These are phyloP conservation scores for Drosophila pseudoobscura DNA, from an alignment of 1,140 invertebrate species.

Conservation along the genomic window DNA sequence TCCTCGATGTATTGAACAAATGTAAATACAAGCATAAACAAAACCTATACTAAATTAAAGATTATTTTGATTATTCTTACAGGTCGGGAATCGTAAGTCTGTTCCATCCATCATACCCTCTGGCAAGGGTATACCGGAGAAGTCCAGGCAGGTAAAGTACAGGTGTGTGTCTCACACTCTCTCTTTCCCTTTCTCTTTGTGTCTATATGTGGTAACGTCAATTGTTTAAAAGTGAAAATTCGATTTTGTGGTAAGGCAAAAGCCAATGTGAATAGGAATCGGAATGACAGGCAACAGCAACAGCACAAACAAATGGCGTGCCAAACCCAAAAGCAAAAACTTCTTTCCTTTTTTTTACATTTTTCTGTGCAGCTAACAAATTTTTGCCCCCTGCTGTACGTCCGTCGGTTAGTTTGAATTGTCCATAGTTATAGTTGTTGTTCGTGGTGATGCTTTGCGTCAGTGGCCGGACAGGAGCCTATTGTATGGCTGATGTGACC, in stretches of 20 bases:
- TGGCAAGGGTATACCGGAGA: too few relatives aligned
- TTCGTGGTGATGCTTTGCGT: conserved; percentile 67
- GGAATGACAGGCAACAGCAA: neutral
- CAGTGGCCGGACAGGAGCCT: conserved; percentile 55
- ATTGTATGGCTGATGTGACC: conserved; percentile 1
- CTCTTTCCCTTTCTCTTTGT: too few relatives aligned
- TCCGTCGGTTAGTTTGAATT: conserved; percentile 61
- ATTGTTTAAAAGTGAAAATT: conserved; percentile 83
- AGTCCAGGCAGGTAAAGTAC: neutral
- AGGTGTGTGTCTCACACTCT: conserved; percentile 32
- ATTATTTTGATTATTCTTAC: too few relatives aligned
- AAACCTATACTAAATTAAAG: too few relatives aligned
- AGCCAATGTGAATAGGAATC: conserved; percentile 19
- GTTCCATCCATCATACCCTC: too few relatives aligned
- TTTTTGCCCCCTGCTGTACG: conserved; percentile 44
- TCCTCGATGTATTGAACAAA: too few relatives aligned
- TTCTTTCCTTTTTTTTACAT: conserved; percentile 21
- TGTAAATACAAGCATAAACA: too few relatives aligned
- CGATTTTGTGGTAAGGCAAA: conserved; percentile 77
- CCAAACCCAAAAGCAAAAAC: conserved; percentile 55
- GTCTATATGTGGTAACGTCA: conserved; percentile 57
- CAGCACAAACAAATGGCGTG: conserved; percentile 64
- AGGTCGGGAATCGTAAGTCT: too few relatives aligned
- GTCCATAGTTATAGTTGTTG: conserved; percentile 54
- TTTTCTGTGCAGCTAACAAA: conserved; percentile 46